A percentile compares a stretch with the other conserved stretches of the same genome.
Conservation (phyloP, 2,888 invertebrate genomes). For the Sarcophaga rosellei region DNA sequence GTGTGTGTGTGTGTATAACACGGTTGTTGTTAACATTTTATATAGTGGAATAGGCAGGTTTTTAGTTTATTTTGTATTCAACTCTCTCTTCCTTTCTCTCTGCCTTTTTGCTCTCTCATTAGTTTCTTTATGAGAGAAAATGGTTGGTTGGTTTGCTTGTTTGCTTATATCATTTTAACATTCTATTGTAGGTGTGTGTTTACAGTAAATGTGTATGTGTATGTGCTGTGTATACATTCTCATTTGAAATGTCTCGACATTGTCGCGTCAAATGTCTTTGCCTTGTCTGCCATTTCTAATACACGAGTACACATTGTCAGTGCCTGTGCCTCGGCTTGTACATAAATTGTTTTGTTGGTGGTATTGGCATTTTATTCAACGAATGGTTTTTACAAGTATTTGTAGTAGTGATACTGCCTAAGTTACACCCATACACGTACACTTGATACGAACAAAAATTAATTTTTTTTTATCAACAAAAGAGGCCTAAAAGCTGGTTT, state of each 20-base stretch:
- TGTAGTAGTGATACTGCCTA: not conserved
- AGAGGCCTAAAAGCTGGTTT: conserved; percentile 1
- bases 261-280: conserved; percentile 71
- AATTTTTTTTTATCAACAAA: not conserved
- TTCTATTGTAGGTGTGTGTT: conserved; percentile 2
- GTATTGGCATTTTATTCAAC: conserved; percentile 15
- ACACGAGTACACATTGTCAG: conserved; percentile 2
- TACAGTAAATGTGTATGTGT: conserved; percentile 25
- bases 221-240: conserved; percentile 49
- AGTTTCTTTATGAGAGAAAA: conserved; percentile 5
- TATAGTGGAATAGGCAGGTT: not conserved
- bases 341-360: conserved; percentile 9
- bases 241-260: conserved; percentile 70
- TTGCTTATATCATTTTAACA: not conserved
- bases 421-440: not conserved
- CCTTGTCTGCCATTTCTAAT: conserved; percentile 67
- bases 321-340: not conserved
- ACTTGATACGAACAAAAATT: not conserved
- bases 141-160: not conserved
- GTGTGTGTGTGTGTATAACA: no score
- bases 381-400: conserved; percentile 16
- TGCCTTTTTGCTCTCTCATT: not conserved
- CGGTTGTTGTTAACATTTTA: no score
- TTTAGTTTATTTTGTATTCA: not conserved
- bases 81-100: not conserved